Evolutionary conservation across 2,113 vertebrate genomes (phyloP).

Genomic region (Pelvicachromis taeniatus): DNA sequence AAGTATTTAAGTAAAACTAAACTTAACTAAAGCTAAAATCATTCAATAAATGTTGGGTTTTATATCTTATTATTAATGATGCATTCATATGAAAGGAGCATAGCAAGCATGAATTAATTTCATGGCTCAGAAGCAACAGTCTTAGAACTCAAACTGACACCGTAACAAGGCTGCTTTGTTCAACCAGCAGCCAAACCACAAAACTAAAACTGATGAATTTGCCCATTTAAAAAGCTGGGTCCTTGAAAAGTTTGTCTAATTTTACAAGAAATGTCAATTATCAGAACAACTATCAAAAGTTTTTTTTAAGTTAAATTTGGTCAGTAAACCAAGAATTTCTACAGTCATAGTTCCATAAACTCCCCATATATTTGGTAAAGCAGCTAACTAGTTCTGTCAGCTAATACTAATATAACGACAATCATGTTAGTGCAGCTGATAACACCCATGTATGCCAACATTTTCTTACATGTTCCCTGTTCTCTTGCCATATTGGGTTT

Average conservation of each 20-base stretch:
- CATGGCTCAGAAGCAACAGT: not conserved
- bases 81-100: not conserved
- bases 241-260: not conserved
- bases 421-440: not conserved
- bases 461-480: not conserved
- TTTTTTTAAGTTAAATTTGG: not conserved
- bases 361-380: not conserved
- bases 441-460: not conserved
- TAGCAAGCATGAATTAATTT: not conserved
- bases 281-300: accelerated
- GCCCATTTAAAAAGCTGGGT: not conserved
- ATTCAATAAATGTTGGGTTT: not conserved
- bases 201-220: not conserved
- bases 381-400: not conserved
- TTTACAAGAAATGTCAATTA: not conserved
- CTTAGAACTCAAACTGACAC: not conserved
- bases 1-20: not conserved
- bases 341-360: not conserved
- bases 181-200: not conserved
- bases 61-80: not conserved
- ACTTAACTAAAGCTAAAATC: not conserved
- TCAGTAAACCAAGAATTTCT: not conserved
- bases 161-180: not conserved
- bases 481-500: not conserved
- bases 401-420: not conserved